Conservation (phyloP, 2,113 vertebrate genomes). For the Lycaon pictus region DNA sequence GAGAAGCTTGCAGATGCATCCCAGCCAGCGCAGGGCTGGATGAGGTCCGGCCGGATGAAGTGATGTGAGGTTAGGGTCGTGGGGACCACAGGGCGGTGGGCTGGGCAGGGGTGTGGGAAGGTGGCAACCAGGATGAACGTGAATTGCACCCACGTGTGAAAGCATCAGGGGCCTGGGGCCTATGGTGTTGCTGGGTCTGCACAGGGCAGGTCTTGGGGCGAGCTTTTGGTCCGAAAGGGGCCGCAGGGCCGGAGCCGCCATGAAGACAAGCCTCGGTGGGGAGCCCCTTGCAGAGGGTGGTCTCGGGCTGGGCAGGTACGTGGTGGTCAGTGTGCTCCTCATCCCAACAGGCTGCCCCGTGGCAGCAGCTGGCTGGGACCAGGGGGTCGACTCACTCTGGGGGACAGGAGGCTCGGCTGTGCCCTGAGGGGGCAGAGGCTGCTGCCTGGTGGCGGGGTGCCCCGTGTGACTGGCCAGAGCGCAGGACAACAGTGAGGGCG, state of each 20-base stretch:
- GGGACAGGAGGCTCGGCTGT: not conserved
- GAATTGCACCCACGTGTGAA: not conserved
- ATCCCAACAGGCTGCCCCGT: not conserved
- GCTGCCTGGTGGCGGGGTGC: not conserved
- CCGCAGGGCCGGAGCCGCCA: fast-evolving
- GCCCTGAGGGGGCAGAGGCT: not conserved
- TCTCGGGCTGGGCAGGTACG: not conserved
- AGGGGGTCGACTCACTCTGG: too few relatives aligned
- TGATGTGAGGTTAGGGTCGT: not conserved
- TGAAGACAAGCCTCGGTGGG: not conserved
- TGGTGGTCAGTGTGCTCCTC: too few relatives aligned
- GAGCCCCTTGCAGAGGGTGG: not conserved
- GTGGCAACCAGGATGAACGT: not conserved
- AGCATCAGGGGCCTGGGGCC: too few relatives aligned
- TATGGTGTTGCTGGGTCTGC: not conserved
- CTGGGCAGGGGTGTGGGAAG: not conserved
- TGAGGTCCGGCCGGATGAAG: not conserved
- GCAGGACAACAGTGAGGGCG: not conserved
- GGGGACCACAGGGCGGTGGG: not conserved
- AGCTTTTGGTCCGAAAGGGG: not conserved
- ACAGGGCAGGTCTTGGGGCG: not conserved
- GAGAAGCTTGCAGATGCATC: not conserved
- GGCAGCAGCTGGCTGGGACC: not conserved
- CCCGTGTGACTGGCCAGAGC: not conserved
- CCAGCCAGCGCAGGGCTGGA: not conserved